Percentiles rank a stretch among this genome's conserved stretches.
Conservation (phyloP, 2,797 vertebrate species). For the Labeo calbasu region DNA sequence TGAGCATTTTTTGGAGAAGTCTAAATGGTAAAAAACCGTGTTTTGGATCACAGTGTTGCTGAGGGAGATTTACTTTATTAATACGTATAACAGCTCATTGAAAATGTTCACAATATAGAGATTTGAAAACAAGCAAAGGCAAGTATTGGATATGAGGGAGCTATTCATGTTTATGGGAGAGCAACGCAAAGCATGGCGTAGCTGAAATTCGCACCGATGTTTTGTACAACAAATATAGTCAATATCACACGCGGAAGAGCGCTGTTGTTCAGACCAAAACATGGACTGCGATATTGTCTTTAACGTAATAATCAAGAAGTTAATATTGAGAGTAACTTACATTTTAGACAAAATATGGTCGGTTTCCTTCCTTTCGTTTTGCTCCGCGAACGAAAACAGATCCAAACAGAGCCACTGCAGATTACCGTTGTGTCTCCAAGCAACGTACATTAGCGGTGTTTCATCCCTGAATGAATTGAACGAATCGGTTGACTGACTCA, state of each 20-base stretch:
- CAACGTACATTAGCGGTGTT: neutral
- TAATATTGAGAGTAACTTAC: neutral
- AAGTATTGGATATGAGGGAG: constrained; percentile 2
- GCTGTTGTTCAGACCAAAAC: neutral
- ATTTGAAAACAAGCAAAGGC: constrained; percentile 25
- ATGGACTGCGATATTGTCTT: neutral
- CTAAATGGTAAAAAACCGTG: constrained; percentile 58
- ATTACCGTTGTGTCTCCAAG: no score
- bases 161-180: neutral
- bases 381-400: neutral
- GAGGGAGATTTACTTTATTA: constrained; percentile 48
- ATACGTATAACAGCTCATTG: constrained; percentile 40
- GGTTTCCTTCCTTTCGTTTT: no score
- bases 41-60: constrained; percentile 31
- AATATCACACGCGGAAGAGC: neutral
- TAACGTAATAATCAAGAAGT: neutral
- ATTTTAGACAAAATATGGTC: neutral
- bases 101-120: constrained; percentile 32
- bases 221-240: neutral
- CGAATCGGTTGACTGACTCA: neutral
- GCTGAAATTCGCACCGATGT: neutral
- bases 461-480: neutral
- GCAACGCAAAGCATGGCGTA: no score
- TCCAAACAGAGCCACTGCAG: neutral
- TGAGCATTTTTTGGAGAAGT: constrained; percentile 66